A percentile compares a stretch with the other conserved stretches of the same genome.
These are phyloP conservation scores for Phenganax subtilis DNA, from an alignment of 92 coral and sea anemone species.

Conservation along the genomic window DNA sequence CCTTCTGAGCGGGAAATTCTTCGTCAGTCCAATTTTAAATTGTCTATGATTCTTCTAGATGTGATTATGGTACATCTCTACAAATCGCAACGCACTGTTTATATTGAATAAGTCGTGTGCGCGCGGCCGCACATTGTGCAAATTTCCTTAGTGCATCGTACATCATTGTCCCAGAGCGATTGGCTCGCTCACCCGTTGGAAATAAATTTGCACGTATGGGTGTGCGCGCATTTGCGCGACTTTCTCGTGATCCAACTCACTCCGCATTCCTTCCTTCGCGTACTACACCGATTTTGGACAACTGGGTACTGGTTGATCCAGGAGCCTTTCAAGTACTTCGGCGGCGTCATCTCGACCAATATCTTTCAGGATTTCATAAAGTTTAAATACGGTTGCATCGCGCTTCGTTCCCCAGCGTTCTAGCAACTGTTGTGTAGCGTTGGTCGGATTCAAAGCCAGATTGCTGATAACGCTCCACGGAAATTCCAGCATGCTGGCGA, in stretches of 20 bases:
- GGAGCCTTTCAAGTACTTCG: constrained; percentile 24
- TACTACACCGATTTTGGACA: constrained; percentile 14
- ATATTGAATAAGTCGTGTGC: neutral
- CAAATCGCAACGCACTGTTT: constrained; percentile 6
- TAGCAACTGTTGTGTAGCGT: constrained; percentile 30
- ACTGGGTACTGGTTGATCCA: constrained; percentile 19
- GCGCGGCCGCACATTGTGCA: neutral
- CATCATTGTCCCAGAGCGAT: neutral
- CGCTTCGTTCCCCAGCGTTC: constrained; percentile 39
- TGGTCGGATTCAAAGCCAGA: constrained; percentile 19
- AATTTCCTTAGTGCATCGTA: constrained; percentile 4
- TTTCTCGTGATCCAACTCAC: neutral
- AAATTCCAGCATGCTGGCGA: constrained; percentile 23
- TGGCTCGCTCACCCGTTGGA: neutral
- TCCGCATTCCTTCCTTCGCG: neutral
- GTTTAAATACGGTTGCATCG: constrained; percentile 16
- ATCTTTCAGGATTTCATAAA: constrained; percentile 12
- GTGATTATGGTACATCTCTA: constrained; percentile 13
- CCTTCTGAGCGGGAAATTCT: neutral
- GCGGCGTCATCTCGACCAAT: constrained; percentile 39
- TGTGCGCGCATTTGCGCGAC: neutral
- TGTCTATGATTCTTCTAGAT: constrained; percentile 17
- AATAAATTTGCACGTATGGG: constrained; percentile 14
- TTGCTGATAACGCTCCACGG: constrained; percentile 22
- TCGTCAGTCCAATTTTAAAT: neutral